Base-by-base conservation (phyloP, 2,113 vertebrate species). In the Neolamprologus sp. region DNA sequence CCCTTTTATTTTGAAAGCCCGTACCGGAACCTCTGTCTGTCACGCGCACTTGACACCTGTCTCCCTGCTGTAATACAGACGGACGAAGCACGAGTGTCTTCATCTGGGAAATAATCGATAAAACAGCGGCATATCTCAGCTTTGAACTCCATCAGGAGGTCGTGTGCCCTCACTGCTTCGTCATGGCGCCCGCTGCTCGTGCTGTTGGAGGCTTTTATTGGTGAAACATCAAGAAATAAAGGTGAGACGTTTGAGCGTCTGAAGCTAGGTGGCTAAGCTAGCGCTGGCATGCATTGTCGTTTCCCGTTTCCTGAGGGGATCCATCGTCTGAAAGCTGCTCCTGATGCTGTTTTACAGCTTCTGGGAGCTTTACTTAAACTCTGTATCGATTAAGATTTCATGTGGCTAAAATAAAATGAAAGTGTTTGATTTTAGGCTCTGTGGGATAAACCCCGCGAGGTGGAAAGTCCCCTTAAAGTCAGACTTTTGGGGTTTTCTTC, bases 301-400 rank as follows among this genome's bases (percentile, higher is more conserved):
- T 91, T 92, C 84, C 93, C 54, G 92, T 93, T 95, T 95, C 91
- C 93, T 90, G 90, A 60, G 85, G 84, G 9, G 35, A n/a, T 86
- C 57, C 49, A 5, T 10, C 5, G 42, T 55, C 33, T 79, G 63
- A 19, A n/a, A 21, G 53, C 26, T 53, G 53, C 4, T 8, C 21
- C 8, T 83, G 3, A 3, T 33, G 4, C 2, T 5, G 2, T 21
- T 45, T 13, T 4, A 54, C 9, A 16, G 4, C 5, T 1, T 33
- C 10, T 47, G 23, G 3, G 4, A 37, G 33, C 8, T 23, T 53
- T 17, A 9, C 2, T 11, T 2, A 7, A 7, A 26, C 23, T 1
- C 3, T 0, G 12, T 28, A 3, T 57, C 9, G 30, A 30, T 80
- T 1, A 37, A 6, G 14, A 11, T 17, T 28, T 26, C 1, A 37